A percentile compares a stretch with the other conserved stretches of the same genome.
Conservation (phyloP, 2,797 vertebrate species). For the Peromyscus eremicus region DNA sequence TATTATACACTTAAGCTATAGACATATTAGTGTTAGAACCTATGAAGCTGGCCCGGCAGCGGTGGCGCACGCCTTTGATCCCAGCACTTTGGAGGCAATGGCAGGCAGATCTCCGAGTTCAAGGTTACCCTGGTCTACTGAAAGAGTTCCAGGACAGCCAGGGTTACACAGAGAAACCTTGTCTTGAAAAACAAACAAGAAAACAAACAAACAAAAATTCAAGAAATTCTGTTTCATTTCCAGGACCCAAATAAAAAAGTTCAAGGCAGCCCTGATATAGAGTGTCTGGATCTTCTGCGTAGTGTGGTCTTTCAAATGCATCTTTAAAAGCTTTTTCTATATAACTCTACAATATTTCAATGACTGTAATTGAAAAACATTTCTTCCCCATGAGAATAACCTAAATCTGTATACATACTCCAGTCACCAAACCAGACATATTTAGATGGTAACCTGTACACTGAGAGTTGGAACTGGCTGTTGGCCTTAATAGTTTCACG, state of each 20-base stretch:
- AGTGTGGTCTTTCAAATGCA: not conserved
- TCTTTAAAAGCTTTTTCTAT: conserved; percentile 25
- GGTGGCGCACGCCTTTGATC: not conserved
- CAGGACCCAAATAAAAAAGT: not conserved
- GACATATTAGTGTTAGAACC: not conserved
- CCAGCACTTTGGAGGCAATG: not conserved
- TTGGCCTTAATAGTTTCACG: not conserved
- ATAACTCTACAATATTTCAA: not conserved
- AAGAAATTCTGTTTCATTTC: conserved; percentile 5
- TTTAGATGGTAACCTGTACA: conserved; percentile 40
- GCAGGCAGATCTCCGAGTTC: not conserved
- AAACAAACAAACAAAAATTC: not conserved
- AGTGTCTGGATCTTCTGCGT: not conserved
- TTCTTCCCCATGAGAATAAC: conserved; percentile 42
- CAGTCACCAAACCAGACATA: conserved; percentile 23
- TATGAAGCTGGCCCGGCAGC: not conserved
- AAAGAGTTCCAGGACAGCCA: not conserved
- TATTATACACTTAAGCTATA: not conserved
- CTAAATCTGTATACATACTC: conserved; percentile 28
- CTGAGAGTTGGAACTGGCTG: conserved; percentile 34
- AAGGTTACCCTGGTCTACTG: not conserved
- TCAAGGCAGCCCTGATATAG: not conserved
- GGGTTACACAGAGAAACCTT: not conserved
- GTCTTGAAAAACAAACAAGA: not conserved
- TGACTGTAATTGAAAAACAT: conserved; percentile 54